Evolutionary conservation across 1,140 invertebrate species (phyloP).

Genomic region (Drosophila nigromelanica): DNA sequence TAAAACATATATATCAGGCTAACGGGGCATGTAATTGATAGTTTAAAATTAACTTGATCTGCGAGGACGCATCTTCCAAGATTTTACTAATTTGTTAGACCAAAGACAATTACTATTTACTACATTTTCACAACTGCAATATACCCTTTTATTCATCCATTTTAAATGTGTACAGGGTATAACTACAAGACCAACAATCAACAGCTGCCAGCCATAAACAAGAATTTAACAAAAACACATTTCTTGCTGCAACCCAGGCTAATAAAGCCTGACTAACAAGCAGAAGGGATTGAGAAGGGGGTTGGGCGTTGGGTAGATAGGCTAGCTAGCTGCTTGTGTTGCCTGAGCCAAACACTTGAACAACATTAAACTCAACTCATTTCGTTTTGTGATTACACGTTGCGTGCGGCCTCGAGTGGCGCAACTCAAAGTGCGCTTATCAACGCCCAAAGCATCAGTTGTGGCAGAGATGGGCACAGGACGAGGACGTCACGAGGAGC

Average conservation of each 20-base stretch:
- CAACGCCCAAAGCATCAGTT: constrained; percentile 56
- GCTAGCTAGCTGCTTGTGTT: neutral
- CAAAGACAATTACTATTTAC: too few species aligned
- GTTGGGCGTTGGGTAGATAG: neutral
- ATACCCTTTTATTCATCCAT: too few species aligned
- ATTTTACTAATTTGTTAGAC: too few species aligned
- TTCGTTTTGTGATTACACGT: constrained; percentile 76
- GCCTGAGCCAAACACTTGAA: constrained; percentile 54
- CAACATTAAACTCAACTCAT: constrained; percentile 77
- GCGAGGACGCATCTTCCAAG: too few species aligned
- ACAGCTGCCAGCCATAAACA: constrained; percentile 44
- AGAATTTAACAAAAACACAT: constrained; percentile 50
- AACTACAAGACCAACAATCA: neutral
- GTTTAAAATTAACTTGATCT: too few species aligned
- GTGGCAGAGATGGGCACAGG: constrained; percentile 31
- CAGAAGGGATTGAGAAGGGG: neutral
- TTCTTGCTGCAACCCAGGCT: constrained; percentile 35
- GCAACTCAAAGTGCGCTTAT: constrained; percentile 70
- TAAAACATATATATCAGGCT: too few species aligned
- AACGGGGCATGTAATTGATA: too few species aligned
- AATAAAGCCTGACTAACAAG: constrained; percentile 47
- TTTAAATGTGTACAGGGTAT: neutral
- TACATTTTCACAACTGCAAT: too few species aligned
- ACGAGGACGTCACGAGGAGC: neutral
- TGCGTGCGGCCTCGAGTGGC: constrained; percentile 63